Conservation (phyloP, 2,113 vertebrate species). For the Aleadryas rufinucha region DNA sequence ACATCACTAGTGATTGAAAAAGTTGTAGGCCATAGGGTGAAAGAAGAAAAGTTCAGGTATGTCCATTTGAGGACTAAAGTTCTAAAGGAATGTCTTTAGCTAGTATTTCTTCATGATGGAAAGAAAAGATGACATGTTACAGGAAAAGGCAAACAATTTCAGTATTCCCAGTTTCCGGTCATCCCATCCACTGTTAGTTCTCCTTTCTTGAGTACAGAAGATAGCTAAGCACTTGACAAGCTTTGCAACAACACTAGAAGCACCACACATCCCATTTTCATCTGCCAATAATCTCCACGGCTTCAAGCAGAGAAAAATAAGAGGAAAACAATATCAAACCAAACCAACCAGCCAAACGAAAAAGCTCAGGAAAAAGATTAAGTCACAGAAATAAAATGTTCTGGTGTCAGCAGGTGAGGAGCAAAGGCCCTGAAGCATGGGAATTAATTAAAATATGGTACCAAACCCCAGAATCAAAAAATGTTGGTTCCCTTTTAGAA, state of each 20-base stretch:
- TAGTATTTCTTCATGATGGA: background rate
- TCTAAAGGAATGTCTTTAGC: background rate
- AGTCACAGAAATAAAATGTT: background rate
- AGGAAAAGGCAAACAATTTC: background rate
- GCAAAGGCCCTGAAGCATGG: background rate
- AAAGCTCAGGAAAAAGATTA: background rate
- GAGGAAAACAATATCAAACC: background rate
- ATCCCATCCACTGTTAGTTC: background rate
- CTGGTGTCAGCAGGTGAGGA: background rate
- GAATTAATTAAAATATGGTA: background rate
- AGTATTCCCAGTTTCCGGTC: background rate
- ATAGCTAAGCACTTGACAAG: background rate
- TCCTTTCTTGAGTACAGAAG: background rate
- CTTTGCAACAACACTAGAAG: background rate
- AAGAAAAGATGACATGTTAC: background rate
- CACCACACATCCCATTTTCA: background rate
- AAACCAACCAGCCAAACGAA: background rate
- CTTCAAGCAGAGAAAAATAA: background rate
- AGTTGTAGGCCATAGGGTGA: background rate
- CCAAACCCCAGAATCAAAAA: background rate
- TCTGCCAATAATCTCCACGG: background rate
- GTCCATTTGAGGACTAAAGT: background rate
- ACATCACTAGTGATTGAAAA: background rate
- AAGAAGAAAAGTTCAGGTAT: background rate
- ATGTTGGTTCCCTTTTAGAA: background rate